Percentiles rank a stretch among this genome's conserved stretches.
Conservation (phyloP, 2,888 invertebrate genomes). For the Sturmia bella region DNA sequence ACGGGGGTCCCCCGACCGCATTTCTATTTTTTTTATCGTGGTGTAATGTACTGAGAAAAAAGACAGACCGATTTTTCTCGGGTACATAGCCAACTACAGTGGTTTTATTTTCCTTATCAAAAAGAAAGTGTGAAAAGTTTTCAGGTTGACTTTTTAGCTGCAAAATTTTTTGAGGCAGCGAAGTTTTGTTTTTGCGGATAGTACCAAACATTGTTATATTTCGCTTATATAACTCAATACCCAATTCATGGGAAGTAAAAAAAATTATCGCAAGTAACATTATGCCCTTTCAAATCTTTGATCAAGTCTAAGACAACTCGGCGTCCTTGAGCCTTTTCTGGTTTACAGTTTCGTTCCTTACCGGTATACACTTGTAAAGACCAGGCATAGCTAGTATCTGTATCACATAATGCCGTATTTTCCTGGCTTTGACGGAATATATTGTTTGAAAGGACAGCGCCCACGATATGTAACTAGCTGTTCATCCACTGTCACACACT, state of each 20-base stretch:
- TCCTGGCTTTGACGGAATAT: not conserved
- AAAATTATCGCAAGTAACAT: too few species aligned
- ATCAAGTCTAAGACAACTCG: too few species aligned
- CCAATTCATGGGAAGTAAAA: not conserved
- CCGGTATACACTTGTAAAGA: not conserved
- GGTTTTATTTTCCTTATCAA: too few species aligned
- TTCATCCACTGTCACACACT: slow-evolving; percentile 22
- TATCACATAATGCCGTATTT: not conserved
- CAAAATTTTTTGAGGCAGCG: not conserved
- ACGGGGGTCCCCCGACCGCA: too few species aligned
- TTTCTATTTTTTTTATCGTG: too few species aligned
- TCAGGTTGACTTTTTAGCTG: too few species aligned
- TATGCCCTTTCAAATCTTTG: too few species aligned
- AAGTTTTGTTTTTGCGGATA: not conserved
- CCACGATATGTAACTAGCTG: slow-evolving; percentile 28
- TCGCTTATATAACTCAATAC: not conserved
- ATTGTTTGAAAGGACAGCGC: slow-evolving; percentile 14
- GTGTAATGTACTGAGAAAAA: too few species aligned
- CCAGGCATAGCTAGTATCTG: not conserved
- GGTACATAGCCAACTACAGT: too few species aligned
- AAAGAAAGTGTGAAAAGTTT: too few species aligned
- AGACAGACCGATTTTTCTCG: too few species aligned
- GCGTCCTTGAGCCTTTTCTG: too few species aligned
- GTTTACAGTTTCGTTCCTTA: not conserved
- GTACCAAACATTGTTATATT: slow-evolving; percentile 7